A percentile compares a stretch with the other conserved stretches of the same genome.
phyloP scores from a whole-genome alignment of 1,140 invertebrate genomes.

The Lycorma delicatula region DNA sequence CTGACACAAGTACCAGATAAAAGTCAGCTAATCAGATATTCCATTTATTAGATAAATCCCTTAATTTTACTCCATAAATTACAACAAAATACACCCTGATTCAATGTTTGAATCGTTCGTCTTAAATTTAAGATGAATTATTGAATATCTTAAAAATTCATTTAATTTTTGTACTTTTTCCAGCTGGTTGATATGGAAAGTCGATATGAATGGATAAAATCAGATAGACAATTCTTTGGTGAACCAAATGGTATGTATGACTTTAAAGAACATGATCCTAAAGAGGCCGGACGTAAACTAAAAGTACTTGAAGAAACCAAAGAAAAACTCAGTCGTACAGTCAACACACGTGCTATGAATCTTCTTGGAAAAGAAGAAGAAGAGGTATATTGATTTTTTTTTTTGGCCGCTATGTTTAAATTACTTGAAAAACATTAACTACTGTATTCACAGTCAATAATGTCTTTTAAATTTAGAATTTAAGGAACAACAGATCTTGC shows the following conservation, averaged over 20 bases:
- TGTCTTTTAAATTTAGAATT: too few species aligned
- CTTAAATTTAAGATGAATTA: neutral
- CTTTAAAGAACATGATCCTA: constrained; percentile 46
- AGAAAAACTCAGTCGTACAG: constrained; percentile 63
- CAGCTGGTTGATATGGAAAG: constrained; percentile 44
- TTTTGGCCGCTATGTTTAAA: too few species aligned
- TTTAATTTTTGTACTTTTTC: constrained; percentile 13
- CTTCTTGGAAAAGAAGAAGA: constrained; percentile 80
- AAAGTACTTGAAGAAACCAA: constrained; percentile 56
- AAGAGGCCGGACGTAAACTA: constrained; percentile 47
- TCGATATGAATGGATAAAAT: constrained; percentile 66
- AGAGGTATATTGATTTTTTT: constrained; percentile 42
- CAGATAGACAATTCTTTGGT: constrained; percentile 73
- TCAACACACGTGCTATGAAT: constrained; percentile 80
- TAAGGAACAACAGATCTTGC: too few species aligned
- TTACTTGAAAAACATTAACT: too few species aligned
- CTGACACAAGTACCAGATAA: too few species aligned
- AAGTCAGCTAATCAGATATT: too few species aligned
- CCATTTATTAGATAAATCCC: too few species aligned
- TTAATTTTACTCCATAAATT: too few species aligned
- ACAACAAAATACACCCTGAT: too few species aligned
- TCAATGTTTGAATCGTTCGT: too few species aligned
- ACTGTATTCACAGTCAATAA: too few species aligned
- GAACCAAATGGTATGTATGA: constrained; percentile 45
- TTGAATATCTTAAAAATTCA: neutral